These are phyloP conservation scores for Microchrysa polita DNA, from an alignment of 2,888 invertebrate genomes.

Conservation along the genomic window DNA sequence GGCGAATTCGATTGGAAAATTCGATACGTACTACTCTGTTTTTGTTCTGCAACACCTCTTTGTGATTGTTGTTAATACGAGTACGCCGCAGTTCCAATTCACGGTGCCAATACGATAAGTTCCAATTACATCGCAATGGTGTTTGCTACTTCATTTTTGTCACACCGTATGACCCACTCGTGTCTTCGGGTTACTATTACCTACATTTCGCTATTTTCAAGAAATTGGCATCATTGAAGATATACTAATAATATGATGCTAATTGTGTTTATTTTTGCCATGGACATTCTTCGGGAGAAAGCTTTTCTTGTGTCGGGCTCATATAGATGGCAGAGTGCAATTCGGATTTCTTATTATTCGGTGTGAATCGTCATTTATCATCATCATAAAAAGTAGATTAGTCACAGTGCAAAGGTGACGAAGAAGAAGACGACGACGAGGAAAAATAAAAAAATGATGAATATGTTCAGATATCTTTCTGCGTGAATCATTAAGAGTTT, in stretches of 20 bases:
- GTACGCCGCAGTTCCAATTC: background rate
- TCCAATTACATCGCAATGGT: background rate
- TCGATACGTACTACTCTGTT: background rate
- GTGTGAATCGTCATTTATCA: conserved; percentile 1
- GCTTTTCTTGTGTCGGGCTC: background rate
- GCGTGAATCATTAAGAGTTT: background rate
- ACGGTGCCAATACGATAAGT: background rate
- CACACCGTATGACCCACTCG: background rate
- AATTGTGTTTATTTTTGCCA: background rate
- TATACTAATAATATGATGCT: background rate
- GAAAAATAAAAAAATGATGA: background rate
- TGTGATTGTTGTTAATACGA: background rate
- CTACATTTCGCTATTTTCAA: too few species aligned
- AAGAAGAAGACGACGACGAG: too few species aligned
- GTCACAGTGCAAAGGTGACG: conserved; percentile 2
- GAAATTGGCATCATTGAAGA: background rate
- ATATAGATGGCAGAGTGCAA: too few species aligned
- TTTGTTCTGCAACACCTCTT: too few species aligned
- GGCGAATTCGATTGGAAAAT: background rate
- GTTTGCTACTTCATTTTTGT: conserved; percentile 9
- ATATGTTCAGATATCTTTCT: background rate
- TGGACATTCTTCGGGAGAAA: conserved; percentile 1
- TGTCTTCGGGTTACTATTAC: background rate
- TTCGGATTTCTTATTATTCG: background rate
- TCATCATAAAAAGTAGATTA: background rate